Evolutionary conservation across 2,113 vertebrate species (phyloP), one percentile per base, ranked within the genome.

Genomic region (Ibidorhyncha struthersii): DNA sequence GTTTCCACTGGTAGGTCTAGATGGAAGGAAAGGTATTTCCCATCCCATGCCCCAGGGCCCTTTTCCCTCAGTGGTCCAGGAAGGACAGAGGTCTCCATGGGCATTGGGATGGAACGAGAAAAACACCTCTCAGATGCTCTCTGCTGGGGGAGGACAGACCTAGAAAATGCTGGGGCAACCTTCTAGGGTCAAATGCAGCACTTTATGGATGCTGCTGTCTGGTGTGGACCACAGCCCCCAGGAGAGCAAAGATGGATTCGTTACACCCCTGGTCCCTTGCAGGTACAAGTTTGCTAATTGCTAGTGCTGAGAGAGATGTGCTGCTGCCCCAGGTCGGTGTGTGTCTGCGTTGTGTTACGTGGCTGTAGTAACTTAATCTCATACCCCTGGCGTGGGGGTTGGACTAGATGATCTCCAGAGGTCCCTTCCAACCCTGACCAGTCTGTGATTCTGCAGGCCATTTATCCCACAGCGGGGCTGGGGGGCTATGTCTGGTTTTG

Each of bases 311-410:
- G 40, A 40, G 40, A 40, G 29, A 47, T 26, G 27, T 30, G 4
- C 30, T 52, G 17, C 69, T 82, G 6, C 22, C 59, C 12, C 0
- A 0, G 12, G 43, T 36, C 47, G 40, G 12, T 1, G 1, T 8
- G 17, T 45, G 71, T 29, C 85, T 61, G 36, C n/a, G 1, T 26
- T n/a, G 9, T 47, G 18, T 50, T 34, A 8, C 2, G 3, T 17
- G 85, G 55, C 53, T 70, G 49, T 11, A 40, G 8, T 45, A 63
- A 23, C 56, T 62, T 29, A 11, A 79, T 50, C 43, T 34, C 8
- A 3, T 4, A 17, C 2, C 25, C 49, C 52, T 32, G 41, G 25
- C 12, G 12, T 40, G 40, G 40, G 40, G 40, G 40, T 40, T 40
- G 40, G 40, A 40, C 40, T 40, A 40, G 40, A 40, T 40, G 40